Conservation (phyloP, 30 jellyfish, hydroid and myxozoan genomes). For the Hydra vulgaris region DNA sequence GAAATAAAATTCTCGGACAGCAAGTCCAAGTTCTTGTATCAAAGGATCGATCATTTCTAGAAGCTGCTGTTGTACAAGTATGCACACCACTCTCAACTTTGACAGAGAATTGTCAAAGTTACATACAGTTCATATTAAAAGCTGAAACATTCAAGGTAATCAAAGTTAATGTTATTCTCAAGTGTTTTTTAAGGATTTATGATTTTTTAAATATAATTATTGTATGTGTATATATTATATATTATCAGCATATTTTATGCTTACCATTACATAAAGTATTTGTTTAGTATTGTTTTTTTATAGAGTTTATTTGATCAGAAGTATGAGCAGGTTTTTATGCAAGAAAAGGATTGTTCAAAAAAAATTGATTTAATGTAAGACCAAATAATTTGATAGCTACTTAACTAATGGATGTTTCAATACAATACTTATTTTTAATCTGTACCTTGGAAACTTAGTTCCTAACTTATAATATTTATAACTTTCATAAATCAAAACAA, state of each 20-base stretch:
- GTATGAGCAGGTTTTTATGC: not conserved
- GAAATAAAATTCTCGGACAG: constrained; percentile 74
- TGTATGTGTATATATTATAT: not conserved
- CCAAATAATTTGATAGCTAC: too few species aligned
- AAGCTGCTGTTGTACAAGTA: constrained; percentile 84
- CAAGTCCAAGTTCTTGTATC: constrained; percentile 92
- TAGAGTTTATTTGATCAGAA: not conserved
- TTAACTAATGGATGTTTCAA: too few species aligned
- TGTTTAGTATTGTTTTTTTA: not conserved
- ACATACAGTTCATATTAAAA: constrained; percentile 68
- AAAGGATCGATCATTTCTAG: constrained; percentile 76
- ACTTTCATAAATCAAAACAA: too few species aligned
- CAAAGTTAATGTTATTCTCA: not conserved
- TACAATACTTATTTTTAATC: too few species aligned
- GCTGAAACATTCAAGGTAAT: constrained; percentile 5
- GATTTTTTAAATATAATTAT: not conserved
- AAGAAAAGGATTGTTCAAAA: not conserved
- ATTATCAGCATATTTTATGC: too few species aligned
- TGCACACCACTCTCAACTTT: constrained; percentile 50
- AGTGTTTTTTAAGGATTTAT: not conserved
- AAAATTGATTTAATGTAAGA: not conserved
- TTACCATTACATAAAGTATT: too few species aligned
- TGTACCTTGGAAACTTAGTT: too few species aligned
- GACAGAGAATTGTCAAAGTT: constrained; percentile 46
- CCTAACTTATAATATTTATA: too few species aligned